phyloP scores from a whole-genome alignment of 1,140 invertebrate genomes.

The Meloidogyne hapla region DNA sequence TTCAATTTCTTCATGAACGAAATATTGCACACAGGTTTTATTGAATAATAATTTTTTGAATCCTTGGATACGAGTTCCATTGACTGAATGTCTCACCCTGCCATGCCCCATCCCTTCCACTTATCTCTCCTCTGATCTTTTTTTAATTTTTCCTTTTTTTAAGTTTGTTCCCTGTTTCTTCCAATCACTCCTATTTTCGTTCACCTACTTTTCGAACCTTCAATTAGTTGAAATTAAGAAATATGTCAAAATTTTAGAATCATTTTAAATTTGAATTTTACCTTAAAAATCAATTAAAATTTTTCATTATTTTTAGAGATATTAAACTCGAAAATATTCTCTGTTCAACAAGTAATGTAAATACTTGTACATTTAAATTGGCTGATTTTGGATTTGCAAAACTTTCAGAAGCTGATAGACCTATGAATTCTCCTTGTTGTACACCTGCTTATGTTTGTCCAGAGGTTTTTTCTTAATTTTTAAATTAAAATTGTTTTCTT shows the following conservation, averaged over 20 bases:
- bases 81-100: no score
- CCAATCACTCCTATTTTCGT: no score
- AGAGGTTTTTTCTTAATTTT: constrained; percentile 74
- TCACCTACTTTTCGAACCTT: no score
- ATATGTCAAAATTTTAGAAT: no score
- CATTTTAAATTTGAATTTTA: no score
- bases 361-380: constrained; percentile 80
- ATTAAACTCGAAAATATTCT: constrained; percentile 85
- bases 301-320: constrained; percentile 25
- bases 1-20: constrained; percentile 86
- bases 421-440: constrained; percentile 92
- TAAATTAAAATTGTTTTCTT: background rate
- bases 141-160: no score
- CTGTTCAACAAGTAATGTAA: constrained; percentile 70
- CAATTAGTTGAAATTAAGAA: no score
- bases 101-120: no score
- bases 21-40: constrained; percentile 95
- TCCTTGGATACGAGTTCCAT: no score
- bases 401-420: constrained; percentile 74
- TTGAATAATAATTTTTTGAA: no score
- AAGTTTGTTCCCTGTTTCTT: no score
- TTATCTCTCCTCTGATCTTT: no score
- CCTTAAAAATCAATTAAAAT: constrained; percentile 78
- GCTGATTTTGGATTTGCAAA: constrained; percentile 99
- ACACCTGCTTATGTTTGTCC: constrained; percentile 97